phyloP scores from a whole-genome alignment of 2,113 vertebrate genomes.

The Phoxinus phoxinus region DNA sequence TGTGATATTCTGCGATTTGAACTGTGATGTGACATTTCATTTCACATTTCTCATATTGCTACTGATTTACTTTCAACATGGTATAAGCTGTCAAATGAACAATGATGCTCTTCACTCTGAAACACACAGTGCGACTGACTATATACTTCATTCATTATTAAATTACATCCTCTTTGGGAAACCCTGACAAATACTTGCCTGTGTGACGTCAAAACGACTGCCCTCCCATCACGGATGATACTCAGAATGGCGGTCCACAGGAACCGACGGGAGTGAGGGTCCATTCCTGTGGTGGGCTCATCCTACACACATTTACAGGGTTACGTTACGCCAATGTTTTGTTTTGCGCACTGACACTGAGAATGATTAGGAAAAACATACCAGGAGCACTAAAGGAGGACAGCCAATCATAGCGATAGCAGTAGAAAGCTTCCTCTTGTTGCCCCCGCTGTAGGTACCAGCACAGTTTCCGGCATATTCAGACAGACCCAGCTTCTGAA shows the following conservation, averaged over 20 bases:
- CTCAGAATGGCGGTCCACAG: conserved; percentile 91
- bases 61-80: not conserved
- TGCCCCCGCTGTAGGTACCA: conserved; percentile 94
- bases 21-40: not conserved
- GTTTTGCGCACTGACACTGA: not conserved
- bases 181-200: conserved; percentile 74
- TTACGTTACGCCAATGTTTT: not conserved
- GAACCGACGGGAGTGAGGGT: conserved; percentile 90
- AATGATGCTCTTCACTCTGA: not conserved
- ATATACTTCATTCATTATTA: no score
- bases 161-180: not conserved
- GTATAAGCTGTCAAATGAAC: not conserved
- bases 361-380: conserved; percentile 67
- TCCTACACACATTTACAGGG: conserved; percentile 74
- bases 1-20: not conserved
- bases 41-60: not conserved
- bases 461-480: conserved; percentile 82
- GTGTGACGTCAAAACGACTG: conserved; percentile 94
- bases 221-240: conserved; percentile 87
- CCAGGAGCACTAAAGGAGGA: conserved; percentile 87
- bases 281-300: conserved; percentile 96
- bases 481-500: conserved; percentile 88
- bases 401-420: conserved; percentile 94
- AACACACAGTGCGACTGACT: no score
- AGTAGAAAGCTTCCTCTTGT: conserved; percentile 95